phyloP scores from a whole-genome alignment of 1,140 invertebrate genomes.

The Drosophila fuyamai region DNA sequence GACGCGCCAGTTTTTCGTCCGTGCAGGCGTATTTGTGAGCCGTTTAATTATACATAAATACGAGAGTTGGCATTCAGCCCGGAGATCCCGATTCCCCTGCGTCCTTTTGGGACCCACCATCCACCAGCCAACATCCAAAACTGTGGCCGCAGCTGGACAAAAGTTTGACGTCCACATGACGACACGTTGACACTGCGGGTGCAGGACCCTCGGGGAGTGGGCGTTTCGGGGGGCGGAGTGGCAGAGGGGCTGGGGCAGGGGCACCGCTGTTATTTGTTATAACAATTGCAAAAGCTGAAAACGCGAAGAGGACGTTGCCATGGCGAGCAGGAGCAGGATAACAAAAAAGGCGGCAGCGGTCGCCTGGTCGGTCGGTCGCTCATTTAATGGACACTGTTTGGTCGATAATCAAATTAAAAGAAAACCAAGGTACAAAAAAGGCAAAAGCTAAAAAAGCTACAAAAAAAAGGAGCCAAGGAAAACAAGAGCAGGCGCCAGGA shows the following conservation, averaged over 20 bases:
- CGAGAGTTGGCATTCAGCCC: conserved; percentile 29
- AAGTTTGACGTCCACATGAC: conserved; percentile 80
- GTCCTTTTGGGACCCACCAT: neutral
- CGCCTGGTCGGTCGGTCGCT: conserved; percentile 60
- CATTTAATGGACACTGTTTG: conserved; percentile 84
- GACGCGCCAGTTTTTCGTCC: neutral
- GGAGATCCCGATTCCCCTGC: neutral
- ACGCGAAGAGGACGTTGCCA: conserved; percentile 69
- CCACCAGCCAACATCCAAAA: conserved; percentile 22
- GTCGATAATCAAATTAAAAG: conserved; percentile 84
- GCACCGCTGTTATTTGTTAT: conserved; percentile 76
- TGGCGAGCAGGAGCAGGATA: conserved; percentile 61
- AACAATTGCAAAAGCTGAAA: conserved; percentile 72
- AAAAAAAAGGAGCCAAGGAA: neutral
- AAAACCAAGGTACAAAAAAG: conserved; percentile 22
- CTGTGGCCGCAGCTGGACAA: conserved; percentile 73
- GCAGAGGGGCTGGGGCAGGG: neutral
- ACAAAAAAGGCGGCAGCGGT: conserved; percentile 44
- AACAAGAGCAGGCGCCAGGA: conserved; percentile 35
- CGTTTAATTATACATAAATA: conserved; percentile 53
- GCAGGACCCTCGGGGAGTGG: conserved; percentile 30
- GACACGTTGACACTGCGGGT: conserved; percentile 64
- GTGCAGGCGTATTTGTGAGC: conserved; percentile 3
- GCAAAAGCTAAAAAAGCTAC: conserved; percentile 4
- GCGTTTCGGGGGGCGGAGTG: neutral